Evolutionary conservation across 2,797 vertebrate species (phyloP), one percentile per base, ranked within the genome.

Genomic region (Fistularia tabacaria): DNA sequence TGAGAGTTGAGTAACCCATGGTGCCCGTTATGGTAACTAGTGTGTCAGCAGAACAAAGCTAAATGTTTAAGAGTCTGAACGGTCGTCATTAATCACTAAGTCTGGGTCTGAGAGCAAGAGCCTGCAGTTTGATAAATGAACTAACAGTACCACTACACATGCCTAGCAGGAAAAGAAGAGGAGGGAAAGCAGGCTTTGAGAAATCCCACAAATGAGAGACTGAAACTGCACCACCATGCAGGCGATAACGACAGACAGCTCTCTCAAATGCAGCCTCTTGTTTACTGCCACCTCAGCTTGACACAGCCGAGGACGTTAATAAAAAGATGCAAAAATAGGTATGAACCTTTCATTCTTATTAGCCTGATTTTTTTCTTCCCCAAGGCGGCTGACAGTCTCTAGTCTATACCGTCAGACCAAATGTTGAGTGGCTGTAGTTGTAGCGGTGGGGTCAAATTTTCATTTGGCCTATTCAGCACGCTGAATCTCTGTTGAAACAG

Each of bases 31-130:
- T 71, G 61, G 82, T 81, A 83, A 85, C 79, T 62, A 74, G 85
- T 42, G 69, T 87, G 84, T 85, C 86, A 84, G 83, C 57, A 52
- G 81, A 87, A 87, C 86, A 86, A 90, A 88, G 85, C 82, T 70
- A 80, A 85, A 86, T 87, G 84, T 88, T 90, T 90, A 87, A 88
- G 79, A 67, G 77, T 68, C 77, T 82, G 87, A 90, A 84, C 52
- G 70, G 66, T 76, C 55, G 53, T 80, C 84, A 88, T 90, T 87
- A 87, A 88, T 90, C 88, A 88, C 62, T 58, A 61, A 62, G 54
- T 60, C 79, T 64, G 60, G 58, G 51, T 58, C 80, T 73, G 74
- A 80, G 77, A 81, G 80, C 71, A 7, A 64, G 64, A 75, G 74
- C 41, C 75, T 64, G 66, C 74, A n/a, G 76, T 59, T 77, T 87